Conservation (phyloP, 2,888 invertebrate species). For the Epistrophe eligans region DNA sequence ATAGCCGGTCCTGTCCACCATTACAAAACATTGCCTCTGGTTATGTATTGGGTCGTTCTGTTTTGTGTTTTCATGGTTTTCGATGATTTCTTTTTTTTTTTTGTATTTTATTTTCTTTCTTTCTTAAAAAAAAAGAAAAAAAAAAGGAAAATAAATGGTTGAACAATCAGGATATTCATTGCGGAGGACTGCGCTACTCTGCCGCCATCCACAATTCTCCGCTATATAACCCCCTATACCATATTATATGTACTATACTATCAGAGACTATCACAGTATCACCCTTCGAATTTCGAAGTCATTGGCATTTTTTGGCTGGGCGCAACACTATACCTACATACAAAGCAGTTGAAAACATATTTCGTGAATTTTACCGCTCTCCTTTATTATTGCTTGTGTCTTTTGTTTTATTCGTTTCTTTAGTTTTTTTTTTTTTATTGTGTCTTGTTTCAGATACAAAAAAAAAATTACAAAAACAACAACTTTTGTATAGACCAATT, state of each 20-base stretch:
- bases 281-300: constrained; percentile 71
- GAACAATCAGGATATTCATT: constrained; percentile 76
- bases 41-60: constrained; percentile 62
- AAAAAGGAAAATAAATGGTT: constrained; percentile 69
- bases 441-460: constrained; percentile 16
- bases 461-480: constrained; percentile 25
- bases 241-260: background rate
- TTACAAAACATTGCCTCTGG: constrained; percentile 64
- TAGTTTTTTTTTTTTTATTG: background rate
- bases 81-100: constrained; percentile 15
- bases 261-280: constrained; percentile 13
- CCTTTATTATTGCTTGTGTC: constrained; percentile 56
- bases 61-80: constrained; percentile 63
- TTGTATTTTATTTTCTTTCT: constrained; percentile 19
- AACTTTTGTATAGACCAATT: constrained; percentile 54
- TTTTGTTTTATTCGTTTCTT: constrained; percentile 23
- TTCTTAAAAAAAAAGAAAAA: constrained; percentile 4
- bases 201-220: constrained; percentile 52
- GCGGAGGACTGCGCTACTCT: constrained; percentile 66
- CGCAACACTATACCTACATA: constrained; percentile 39
- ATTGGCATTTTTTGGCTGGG: constrained; percentile 72
- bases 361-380: constrained; percentile 63
- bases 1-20: constrained; percentile 58
- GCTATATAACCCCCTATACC: background rate
- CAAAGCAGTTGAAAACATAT: constrained; percentile 65